Conservation (phyloP, 2,113 vertebrate genomes). For the Crotalus helleri region DNA sequence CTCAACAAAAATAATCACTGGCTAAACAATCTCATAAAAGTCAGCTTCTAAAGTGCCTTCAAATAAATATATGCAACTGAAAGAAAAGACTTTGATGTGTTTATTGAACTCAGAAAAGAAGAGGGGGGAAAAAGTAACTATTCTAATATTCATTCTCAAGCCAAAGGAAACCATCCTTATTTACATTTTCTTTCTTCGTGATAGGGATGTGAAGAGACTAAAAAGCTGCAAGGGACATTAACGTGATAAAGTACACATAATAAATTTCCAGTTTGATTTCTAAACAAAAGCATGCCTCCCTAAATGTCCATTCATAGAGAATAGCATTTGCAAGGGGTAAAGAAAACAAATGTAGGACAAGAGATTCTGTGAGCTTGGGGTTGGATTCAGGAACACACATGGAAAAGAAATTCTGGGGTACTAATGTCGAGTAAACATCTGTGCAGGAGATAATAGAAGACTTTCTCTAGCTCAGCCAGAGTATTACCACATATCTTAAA, state of each 20-base stretch:
- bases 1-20: constrained; percentile 80
- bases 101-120: constrained; percentile 59
- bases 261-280: constrained; percentile 13
- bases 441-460: background rate
- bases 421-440: background rate
- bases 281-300: background rate
- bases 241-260: background rate
- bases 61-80: constrained; percentile 73
- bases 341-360: background rate
- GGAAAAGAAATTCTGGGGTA: background rate
- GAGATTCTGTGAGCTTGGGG: background rate
- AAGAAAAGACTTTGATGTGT: constrained; percentile 62
- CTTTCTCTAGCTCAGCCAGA: background rate
- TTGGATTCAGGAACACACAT: background rate
- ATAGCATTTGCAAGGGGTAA: background rate
- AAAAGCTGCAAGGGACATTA: background rate
- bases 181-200: constrained; percentile 33
- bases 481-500: background rate
- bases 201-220: background rate
- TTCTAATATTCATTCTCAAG: constrained; percentile 53
- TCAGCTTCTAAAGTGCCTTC: constrained; percentile 77
- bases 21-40: constrained; percentile 80
- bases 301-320: background rate
- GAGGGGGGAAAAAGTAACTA: constrained; percentile 38
- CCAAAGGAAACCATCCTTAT: background rate